Base-by-base conservation (phyloP, 2,113 vertebrate genomes). In the Callithrix jacchus region DNA sequence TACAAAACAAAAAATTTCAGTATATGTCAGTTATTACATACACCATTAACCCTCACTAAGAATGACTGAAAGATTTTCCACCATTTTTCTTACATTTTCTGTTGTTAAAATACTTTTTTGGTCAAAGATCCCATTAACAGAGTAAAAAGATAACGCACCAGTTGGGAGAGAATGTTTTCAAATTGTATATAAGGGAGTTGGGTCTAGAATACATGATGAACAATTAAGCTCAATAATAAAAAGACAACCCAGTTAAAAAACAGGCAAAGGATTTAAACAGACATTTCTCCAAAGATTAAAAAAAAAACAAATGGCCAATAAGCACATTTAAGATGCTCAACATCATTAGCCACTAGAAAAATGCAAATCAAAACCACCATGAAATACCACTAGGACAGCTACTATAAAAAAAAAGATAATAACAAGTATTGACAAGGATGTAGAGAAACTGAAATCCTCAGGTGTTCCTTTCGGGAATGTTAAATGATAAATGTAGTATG, bases 41-140 rank as follows among this genome's bases (percentile, higher is more conserved):
- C 2, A 76, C 32, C 64, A 77, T 17, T 74, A 47, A 94, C 20
- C 74, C 7, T 80, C 2, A 0, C 27, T 68, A 92, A 68, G 88
- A 93, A 87, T 42, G 47, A 83, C 20, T 54, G 21, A 32, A 91
- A 95, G 95, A 20, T 32, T 71, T 64, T 66, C 91, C 54, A 96
- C 45, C 42, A 40, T 47, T 18, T 89, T 91, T 68, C 74, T 71
- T 23, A 32, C 40, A 71, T 21, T 77, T 91, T 85, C 49, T 18
- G 2, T 20, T 32, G 40, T n/a, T 56, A 64, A 74, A 82, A 95
- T 18, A 30, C 58, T 71, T 89, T 87, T 20, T 58, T 73, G 52
- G 66, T 73, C 56, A 89, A 93, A 82, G 20, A 54, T 13, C 30
- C 30, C 45, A 86, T 42, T n/a, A 17, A 71, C 10, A 45, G 71